Evolutionary conservation across 1,140 invertebrate genomes (phyloP).

Genomic region (Eumeta japonica): DNA sequence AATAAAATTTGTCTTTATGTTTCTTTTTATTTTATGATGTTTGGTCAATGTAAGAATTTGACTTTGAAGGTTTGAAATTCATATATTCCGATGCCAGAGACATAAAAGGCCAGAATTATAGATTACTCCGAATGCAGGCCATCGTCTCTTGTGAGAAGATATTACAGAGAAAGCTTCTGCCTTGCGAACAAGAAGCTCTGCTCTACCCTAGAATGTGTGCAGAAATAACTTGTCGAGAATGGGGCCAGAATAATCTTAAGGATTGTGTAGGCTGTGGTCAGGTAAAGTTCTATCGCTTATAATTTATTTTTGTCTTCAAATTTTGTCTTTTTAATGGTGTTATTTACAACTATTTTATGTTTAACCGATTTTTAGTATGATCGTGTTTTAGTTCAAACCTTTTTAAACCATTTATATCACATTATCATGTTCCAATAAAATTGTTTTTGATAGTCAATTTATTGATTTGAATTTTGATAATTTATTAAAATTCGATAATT

Average conservation of each 20-base stretch:
- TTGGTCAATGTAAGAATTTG: too few relatives aligned
- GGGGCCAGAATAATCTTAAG: conserved; percentile 41
- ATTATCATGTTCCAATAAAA: too few relatives aligned
- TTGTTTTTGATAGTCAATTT: too few relatives aligned
- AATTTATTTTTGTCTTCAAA: conserved; percentile 1
- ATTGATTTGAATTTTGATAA: too few relatives aligned
- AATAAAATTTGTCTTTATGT: too few relatives aligned
- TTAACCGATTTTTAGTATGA: too few relatives aligned
- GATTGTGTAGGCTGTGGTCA: conserved; percentile 61
- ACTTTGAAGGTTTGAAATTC: conserved; percentile 41
- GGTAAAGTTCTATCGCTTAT: conserved; percentile 38
- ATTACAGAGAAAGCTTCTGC: conserved; percentile 58
- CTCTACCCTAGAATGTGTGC: conserved; percentile 66
- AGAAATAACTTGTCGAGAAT: conserved; percentile 51
- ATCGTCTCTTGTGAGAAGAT: conserved; percentile 61
- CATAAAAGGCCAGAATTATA: conserved; percentile 59
- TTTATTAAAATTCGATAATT: too few relatives aligned
- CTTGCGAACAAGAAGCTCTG: conserved; percentile 68
- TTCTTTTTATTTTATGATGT: too few relatives aligned
- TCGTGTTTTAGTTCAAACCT: too few relatives aligned
- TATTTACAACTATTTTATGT: too few relatives aligned
- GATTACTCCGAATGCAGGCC: conserved; percentile 61
- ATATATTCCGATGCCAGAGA: conserved; percentile 55
- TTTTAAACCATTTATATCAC: too few relatives aligned
- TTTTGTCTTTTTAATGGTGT: too few relatives aligned